Percentiles rank a stretch among this genome's conserved stretches.
Evolutionary conservation across 2,113 vertebrate genomes (phyloP).

Genomic region (Carassius auratus): DNA sequence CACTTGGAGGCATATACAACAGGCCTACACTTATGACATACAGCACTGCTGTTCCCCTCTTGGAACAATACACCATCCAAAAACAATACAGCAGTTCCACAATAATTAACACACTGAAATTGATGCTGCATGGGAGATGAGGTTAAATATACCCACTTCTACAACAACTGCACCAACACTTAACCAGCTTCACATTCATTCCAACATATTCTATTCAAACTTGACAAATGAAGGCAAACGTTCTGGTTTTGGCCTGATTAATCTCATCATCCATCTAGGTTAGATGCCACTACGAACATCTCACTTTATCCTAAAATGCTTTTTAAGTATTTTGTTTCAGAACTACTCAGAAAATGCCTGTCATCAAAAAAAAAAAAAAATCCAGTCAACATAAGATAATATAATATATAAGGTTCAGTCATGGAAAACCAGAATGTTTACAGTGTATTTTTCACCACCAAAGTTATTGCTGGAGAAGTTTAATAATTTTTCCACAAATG

Average conservation of each 20-base stretch:
- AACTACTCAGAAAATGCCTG: background rate
- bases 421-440: too few relatives aligned
- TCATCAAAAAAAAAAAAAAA: too few relatives aligned
- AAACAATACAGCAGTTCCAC: slow-evolving; percentile 43
- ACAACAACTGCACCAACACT: slow-evolving; percentile 19
- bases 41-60: slow-evolving; percentile 21
- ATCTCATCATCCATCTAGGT: slow-evolving; percentile 14
- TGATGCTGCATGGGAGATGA: background rate
- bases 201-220: slow-evolving; percentile 31
- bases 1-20: slow-evolving; percentile 25
- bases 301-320: background rate
- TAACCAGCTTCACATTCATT: slow-evolving; percentile 22
- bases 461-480: background rate
- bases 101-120: slow-evolving; percentile 36
- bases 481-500: background rate
- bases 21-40: slow-evolving; percentile 34
- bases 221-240: slow-evolving; percentile 8
- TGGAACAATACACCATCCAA: slow-evolving; percentile 34
- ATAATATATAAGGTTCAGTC: too few relatives aligned
- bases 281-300: background rate
- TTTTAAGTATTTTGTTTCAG: background rate
- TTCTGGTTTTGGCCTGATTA: slow-evolving; percentile 5
- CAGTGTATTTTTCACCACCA: too few relatives aligned
- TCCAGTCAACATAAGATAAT: too few relatives aligned
- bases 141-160: slow-evolving; percentile 22